These are phyloP conservation scores for Lepidurus apus DNA, from an alignment of 1,140 invertebrate species.

Conservation along the genomic window DNA sequence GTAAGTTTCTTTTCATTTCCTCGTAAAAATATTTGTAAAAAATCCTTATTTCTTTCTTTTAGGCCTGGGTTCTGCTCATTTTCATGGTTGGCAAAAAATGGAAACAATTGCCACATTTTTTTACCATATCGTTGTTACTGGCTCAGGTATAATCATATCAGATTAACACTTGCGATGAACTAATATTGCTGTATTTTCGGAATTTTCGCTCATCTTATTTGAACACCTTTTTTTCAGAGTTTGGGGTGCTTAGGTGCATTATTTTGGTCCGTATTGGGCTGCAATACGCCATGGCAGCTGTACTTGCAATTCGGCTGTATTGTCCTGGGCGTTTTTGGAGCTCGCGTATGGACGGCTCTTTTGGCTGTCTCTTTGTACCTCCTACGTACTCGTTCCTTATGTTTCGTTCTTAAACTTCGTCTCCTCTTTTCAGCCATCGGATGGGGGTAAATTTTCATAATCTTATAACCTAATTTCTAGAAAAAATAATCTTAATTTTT, in stretches of 20 bases:
- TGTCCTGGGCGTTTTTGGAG: slow-evolving; percentile 65
- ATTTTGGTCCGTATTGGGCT: slow-evolving; percentile 55
- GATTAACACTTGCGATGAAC: neutral
- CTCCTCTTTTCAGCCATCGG: slow-evolving; percentile 64
- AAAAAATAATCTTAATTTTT: neutral
- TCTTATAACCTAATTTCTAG: neutral
- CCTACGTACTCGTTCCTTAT: slow-evolving; percentile 70
- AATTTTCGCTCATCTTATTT: slow-evolving; percentile 36
- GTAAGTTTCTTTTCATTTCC: slow-evolving; percentile 44
- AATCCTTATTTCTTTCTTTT: slow-evolving; percentile 36
- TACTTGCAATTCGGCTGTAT: slow-evolving; percentile 68
- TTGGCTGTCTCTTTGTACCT: slow-evolving; percentile 73
- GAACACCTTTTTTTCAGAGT: slow-evolving; percentile 44
- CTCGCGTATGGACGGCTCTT: slow-evolving; percentile 74
- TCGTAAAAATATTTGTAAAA: slow-evolving; percentile 22
- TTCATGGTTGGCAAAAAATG: slow-evolving; percentile 71
- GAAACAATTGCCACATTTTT: slow-evolving; percentile 70
- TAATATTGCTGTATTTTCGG: slow-evolving; percentile 37
- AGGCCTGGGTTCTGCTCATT: slow-evolving; percentile 70
- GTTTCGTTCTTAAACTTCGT: slow-evolving; percentile 67
- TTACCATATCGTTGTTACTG: slow-evolving; percentile 68
- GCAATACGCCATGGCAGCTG: slow-evolving; percentile 49
- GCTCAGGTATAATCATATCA: slow-evolving; percentile 66
- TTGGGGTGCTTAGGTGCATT: slow-evolving; percentile 64
- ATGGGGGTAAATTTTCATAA: slow-evolving; percentile 60